Conservation (phyloP, 2,888 invertebrate genomes). For the Theodoxus fluviatilis region DNA sequence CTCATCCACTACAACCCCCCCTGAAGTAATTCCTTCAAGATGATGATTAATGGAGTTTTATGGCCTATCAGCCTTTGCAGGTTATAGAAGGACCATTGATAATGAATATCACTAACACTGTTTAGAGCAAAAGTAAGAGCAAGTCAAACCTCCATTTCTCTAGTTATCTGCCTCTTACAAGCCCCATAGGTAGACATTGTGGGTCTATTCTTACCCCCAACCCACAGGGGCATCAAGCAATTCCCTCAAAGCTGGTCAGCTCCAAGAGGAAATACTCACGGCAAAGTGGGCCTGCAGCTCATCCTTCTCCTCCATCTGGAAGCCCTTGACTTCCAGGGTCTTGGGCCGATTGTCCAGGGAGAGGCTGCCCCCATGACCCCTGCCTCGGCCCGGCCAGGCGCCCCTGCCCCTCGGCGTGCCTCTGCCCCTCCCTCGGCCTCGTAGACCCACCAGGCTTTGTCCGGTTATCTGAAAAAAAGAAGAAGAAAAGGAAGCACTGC, state of each 20-base stretch:
- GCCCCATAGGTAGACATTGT: no score
- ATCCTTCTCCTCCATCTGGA: conserved; percentile 82
- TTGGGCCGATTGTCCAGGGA: conserved; percentile 85
- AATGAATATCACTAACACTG: neutral
- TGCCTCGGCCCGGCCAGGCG: conserved; percentile 41
- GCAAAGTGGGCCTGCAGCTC: conserved; percentile 83
- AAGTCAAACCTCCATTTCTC: no score
- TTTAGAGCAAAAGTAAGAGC: neutral
- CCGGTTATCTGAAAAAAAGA: neutral
- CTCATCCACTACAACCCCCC: no score
- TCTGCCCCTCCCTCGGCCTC: conserved; percentile 51
- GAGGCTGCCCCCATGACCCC: conserved; percentile 46
- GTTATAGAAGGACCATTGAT: no score
- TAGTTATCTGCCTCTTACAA: no score
- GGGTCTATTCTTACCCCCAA: no score
- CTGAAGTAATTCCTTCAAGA: no score
- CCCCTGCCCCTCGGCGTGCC: conserved; percentile 48
- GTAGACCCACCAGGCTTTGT: conserved; percentile 60
- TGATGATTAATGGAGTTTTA: no score
- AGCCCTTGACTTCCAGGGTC: conserved; percentile 85
- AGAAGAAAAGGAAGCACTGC: no score
- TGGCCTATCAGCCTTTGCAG: no score
- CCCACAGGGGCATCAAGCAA: no score
- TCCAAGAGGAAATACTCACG: conserved; percentile 70
- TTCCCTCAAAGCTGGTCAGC: no score